Conservation (phyloP, 2,797 vertebrate species). For the Apogon hyalosoma region DNA sequence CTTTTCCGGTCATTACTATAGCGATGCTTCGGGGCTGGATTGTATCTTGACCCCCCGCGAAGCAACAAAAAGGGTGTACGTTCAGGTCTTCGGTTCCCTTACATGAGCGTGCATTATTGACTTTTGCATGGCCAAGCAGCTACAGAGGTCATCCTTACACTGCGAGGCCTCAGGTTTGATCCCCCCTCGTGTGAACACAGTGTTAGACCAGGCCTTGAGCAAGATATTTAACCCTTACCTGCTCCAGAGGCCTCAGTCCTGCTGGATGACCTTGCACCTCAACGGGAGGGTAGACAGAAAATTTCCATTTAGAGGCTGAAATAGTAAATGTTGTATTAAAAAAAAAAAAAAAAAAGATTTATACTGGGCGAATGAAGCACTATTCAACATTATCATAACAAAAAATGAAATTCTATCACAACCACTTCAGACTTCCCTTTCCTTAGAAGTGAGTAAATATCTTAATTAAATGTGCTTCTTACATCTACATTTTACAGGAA, state of each 20-base stretch:
- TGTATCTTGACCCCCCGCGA: constrained; percentile 20
- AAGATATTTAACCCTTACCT: constrained; percentile 35
- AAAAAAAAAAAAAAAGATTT: constrained; percentile 2
- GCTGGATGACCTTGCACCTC: constrained; percentile 19
- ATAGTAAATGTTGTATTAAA: constrained; percentile 2
- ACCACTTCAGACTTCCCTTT: constrained; percentile 1
- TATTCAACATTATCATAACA: constrained; percentile 4
- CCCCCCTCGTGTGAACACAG: neutral
- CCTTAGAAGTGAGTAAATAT: constrained; percentile 34
- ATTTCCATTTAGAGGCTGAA: constrained; percentile 18
- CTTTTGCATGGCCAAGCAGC: neutral
- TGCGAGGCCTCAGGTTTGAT: constrained; percentile 11
- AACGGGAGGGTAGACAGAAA: constrained; percentile 4
- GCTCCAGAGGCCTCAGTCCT: constrained; percentile 4
- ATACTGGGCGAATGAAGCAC: neutral
- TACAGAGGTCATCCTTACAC: constrained; percentile 24
- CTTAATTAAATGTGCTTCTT: constrained; percentile 48
- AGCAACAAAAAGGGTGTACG: constrained; percentile 32
- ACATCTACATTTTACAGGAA: constrained; percentile 31
- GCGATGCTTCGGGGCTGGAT: constrained; percentile 26
- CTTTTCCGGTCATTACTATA: constrained; percentile 35
- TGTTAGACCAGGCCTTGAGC: constrained; percentile 19
- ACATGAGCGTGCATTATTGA: constrained; percentile 27
- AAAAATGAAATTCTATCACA: constrained; percentile 8
- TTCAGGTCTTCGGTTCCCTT: constrained; percentile 21